These are phyloP conservation scores for Sussaba pulchella DNA, from an alignment of 2,888 invertebrate species.

Conservation along the genomic window DNA sequence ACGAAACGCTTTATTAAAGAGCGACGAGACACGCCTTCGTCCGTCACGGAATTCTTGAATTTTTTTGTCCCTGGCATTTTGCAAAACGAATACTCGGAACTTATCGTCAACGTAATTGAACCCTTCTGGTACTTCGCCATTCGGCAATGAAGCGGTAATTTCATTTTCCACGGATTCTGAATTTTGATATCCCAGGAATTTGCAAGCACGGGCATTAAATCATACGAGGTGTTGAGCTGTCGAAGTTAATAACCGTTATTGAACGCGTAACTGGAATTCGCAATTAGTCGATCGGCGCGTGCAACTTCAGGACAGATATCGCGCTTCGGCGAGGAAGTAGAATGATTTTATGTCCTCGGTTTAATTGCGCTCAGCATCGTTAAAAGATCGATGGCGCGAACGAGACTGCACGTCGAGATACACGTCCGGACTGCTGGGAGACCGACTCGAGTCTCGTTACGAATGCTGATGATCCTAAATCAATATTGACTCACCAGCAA, in stretches of 20 bases:
- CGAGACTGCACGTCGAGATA: constrained; percentile 17
- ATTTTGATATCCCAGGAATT: not conserved
- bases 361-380: constrained; percentile 56
- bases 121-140: no score
- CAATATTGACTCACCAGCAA: constrained; percentile 45
- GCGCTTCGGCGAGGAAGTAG: constrained; percentile 42
- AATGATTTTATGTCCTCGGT: constrained; percentile 56
- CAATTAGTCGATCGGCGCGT: constrained; percentile 62
- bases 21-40: constrained; percentile 51
- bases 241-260: constrained; percentile 69
- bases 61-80: constrained; percentile 47
- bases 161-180: not conserved
- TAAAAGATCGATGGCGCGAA: constrained; percentile 44
- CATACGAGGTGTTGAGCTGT: constrained; percentile 65
- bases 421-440: constrained; percentile 15
- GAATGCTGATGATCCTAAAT: constrained; percentile 52
- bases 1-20: constrained; percentile 58
- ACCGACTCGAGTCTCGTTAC: constrained; percentile 10
- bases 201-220: constrained; percentile 27
- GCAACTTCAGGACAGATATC: constrained; percentile 35
- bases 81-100: constrained; percentile 49
- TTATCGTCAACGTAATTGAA: no score
- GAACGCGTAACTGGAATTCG: constrained; percentile 65
- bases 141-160: no score
- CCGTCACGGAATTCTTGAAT: constrained; percentile 51